Base-by-base conservation (phyloP, 2,113 vertebrate species). In the Butorides virescens region DNA sequence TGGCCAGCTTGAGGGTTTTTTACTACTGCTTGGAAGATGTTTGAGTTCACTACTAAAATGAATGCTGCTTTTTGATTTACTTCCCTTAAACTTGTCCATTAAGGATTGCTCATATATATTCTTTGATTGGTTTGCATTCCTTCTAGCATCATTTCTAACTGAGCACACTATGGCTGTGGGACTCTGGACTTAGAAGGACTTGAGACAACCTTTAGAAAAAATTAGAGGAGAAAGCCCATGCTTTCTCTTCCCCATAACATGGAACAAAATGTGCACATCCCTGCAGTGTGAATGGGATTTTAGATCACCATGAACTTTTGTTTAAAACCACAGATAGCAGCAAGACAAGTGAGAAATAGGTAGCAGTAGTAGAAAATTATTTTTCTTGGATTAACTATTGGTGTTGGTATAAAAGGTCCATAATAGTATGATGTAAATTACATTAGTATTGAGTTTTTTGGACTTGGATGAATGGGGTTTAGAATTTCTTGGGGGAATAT, bases 321-420 rank as follows among this genome's bases (percentile, higher is more conserved):
- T 79, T 94, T 70, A 81, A 92, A 95, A 70, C 62, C 32, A 73
- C 16, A 39, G 39, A 36, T 81, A 89, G 34, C 58, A 72, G 27
- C 53, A 72, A 82, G 34, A 71, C 37, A 80, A 90, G 30, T 83
- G 55, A 93, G 61, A 92, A 93, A 55, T 62, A 70, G n/a, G 13
- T 76, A 71, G 29, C 53, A 85, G n/a, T 56, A 81, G 58, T 25
- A 39, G 71, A 74, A 88, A 73, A 79, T 50, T 47, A 4, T 67
- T 76, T 94, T 92, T 88, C 19, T 72, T 91, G 68, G 29, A 32
- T 86, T 90, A 74, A 62, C 44, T 88, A 1, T 70, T 66, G 12
- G 25, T 62, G 25, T 83, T 80, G 44, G 13, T 81, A 19, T 50
- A 71, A 77, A 86, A 71, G 15, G 2, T 89, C 70, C 56, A 29